A percentile compares a stretch with the other conserved stretches of the same genome.
These are phyloP conservation scores for Pteria penguin DNA, from an alignment of 2,888 invertebrate species.

Conservation along the genomic window DNA sequence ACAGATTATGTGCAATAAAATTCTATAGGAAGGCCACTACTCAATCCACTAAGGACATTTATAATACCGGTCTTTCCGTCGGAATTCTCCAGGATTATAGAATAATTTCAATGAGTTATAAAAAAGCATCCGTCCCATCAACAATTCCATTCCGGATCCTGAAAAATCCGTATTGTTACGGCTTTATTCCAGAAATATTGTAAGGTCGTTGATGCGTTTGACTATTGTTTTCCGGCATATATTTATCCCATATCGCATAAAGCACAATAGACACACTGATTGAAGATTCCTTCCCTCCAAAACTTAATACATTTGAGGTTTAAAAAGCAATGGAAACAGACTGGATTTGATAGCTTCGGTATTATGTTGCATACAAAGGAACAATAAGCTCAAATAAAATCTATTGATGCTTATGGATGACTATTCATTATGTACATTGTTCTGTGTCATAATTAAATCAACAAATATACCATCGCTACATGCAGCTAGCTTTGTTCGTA, in stretches of 20 bases:
- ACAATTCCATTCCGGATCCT: background rate
- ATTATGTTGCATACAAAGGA: constrained; percentile 16
- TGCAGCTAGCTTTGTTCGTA: constrained; percentile 16
- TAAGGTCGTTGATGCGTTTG: constrained; percentile 3
- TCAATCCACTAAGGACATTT: no score
- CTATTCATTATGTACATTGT: constrained; percentile 24
- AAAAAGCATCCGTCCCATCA: background rate
- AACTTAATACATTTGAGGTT: constrained; percentile 6
- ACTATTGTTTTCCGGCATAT: constrained; percentile 1
- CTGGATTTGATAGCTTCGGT: constrained; percentile 19
- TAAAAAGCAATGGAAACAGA: constrained; percentile 24
- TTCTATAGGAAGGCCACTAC: no score
- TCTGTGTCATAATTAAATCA: constrained; percentile 23
- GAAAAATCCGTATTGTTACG: background rate
- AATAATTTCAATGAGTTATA: background rate
- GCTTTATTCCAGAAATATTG: background rate
- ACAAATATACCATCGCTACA: constrained; percentile 15
- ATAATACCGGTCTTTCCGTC: background rate
- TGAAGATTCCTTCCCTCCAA: background rate
- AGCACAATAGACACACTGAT: constrained; percentile 18
- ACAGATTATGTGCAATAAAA: no score
- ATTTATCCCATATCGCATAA: constrained; percentile 1
- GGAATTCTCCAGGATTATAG: background rate
- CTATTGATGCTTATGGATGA: constrained; percentile 14
- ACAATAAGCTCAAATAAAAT: constrained; percentile 26